Evolutionary conservation across 2,113 vertebrate genomes (phyloP).

Genomic region (Megaleporinus macrocephalus): DNA sequence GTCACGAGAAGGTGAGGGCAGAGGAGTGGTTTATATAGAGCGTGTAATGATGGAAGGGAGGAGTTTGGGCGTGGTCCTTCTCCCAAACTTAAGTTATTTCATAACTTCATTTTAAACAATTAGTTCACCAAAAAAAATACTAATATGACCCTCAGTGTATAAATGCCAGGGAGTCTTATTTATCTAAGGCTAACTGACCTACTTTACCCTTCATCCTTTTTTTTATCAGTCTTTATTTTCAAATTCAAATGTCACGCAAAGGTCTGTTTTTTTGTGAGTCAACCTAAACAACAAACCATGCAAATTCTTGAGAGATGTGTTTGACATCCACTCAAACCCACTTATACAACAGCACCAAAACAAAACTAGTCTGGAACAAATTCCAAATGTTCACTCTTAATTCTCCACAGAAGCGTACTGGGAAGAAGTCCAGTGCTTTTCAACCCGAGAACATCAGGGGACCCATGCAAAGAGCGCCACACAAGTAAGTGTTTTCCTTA

Average conservation of each 20-base stretch:
- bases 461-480: not conserved
- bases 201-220: not conserved
- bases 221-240: not conserved
- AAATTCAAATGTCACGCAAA: not conserved
- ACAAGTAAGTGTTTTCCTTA: not conserved
- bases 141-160: not conserved
- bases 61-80: no score
- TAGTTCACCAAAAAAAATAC: not conserved
- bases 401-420: constrained; percentile 1
- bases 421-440: constrained; percentile 5
- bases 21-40: no score
- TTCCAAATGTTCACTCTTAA: constrained; percentile 36
- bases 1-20: no score
- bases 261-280: not conserved
- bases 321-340: not conserved
- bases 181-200: not conserved
- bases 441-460: not conserved
- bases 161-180: not conserved
- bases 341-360: not conserved
- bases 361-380: not conserved
- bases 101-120: no score
- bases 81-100: no score
- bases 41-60: no score
- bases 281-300: not conserved
- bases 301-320: not conserved